Evolutionary conservation across 2,797 vertebrate genomes (phyloP).

Genomic region (Chiloscyllium punctatum): DNA sequence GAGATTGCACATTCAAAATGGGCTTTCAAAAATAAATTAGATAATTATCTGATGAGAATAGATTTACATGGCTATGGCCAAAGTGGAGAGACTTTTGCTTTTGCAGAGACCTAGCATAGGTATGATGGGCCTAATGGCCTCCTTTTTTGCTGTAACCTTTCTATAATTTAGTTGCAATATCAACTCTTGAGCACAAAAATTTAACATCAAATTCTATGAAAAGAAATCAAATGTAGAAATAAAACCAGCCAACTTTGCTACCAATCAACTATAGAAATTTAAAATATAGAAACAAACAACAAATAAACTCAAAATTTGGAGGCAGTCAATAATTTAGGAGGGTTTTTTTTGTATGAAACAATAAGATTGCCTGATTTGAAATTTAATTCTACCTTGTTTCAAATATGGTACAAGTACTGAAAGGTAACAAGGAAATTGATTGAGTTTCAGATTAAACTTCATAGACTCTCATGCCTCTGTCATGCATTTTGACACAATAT

Average conservation of each 20-base stretch:
- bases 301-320: not conserved
- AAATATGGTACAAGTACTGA: not conserved
- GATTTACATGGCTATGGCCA: too few species aligned
- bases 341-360: not conserved
- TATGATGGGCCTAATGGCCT: too few species aligned
- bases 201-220: not conserved
- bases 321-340: not conserved
- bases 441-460: not conserved
- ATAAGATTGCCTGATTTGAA: not conserved
- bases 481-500: not conserved
- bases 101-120: too few species aligned
- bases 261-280: not conserved
- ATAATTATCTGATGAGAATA: too few species aligned
- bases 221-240: not conserved
- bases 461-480: not conserved
- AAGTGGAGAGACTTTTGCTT: too few species aligned
- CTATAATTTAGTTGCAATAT: not conserved
- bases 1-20: too few species aligned
- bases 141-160: too few species aligned
- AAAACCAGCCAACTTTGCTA: not conserved
- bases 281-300: not conserved
- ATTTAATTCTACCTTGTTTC: not conserved
- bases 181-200: not conserved
- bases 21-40: too few species aligned
- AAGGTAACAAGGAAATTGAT: not conserved